Evolutionary conservation across 2,113 vertebrate genomes (phyloP).

Genomic region (Hipposideros armiger): DNA sequence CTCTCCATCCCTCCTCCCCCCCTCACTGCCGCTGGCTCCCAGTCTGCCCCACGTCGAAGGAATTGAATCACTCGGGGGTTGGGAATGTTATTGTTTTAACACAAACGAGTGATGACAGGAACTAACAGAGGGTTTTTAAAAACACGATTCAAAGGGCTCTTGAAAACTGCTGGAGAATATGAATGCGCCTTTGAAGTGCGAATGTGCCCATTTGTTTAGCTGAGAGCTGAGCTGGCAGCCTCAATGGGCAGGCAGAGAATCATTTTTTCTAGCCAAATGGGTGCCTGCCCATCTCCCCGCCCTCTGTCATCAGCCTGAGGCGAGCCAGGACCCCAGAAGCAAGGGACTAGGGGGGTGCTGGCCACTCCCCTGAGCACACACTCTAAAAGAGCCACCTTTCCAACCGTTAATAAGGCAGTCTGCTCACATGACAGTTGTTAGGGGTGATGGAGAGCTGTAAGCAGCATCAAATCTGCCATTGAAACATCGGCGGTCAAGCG

Average conservation of each 20-base stretch:
- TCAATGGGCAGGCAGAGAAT: slow-evolving; percentile 35
- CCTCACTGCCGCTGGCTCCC: neutral
- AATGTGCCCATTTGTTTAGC: slow-evolving; percentile 87
- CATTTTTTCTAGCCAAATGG: slow-evolving; percentile 80
- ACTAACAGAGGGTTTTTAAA: slow-evolving; percentile 75
- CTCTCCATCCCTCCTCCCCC: too few relatives aligned
- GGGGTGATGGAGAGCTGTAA: fast-evolving
- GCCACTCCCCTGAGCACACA: fast-evolving
- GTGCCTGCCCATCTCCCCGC: neutral
- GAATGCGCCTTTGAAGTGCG: slow-evolving; percentile 89
- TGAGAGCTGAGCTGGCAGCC: slow-evolving; percentile 84
- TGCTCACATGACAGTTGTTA: fast-evolving
- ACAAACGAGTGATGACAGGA: slow-evolving; percentile 72
- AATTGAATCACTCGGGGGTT: slow-evolving; percentile 62
- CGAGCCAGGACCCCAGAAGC: neutral
- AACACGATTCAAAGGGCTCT: slow-evolving; percentile 86
- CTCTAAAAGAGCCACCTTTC: fast-evolving
- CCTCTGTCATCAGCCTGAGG: neutral
- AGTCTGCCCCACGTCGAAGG: slow-evolving; percentile 61
- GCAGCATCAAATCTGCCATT: fast-evolving
- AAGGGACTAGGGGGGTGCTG: fast-evolving
- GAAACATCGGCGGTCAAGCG: fast-evolving
- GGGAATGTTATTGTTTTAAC: slow-evolving; percentile 83
- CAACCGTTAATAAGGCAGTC: fast-evolving
- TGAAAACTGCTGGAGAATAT: slow-evolving; percentile 88